Evolutionary conservation across 2,797 vertebrate species (phyloP).

Genomic region (Loris lydekkerianus): DNA sequence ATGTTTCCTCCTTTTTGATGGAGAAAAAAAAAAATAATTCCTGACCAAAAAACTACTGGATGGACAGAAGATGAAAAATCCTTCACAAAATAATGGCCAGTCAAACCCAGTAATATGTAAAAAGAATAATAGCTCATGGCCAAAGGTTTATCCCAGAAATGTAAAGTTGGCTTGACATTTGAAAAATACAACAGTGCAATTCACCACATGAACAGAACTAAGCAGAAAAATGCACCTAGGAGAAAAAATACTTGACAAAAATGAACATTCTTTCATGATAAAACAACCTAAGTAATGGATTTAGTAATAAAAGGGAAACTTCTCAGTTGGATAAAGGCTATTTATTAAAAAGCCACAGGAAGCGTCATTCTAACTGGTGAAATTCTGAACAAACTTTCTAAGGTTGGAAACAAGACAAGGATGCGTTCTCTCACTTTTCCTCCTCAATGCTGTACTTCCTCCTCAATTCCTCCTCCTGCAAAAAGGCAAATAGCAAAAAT

Average conservation of each 20-base stretch:
- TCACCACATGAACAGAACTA: not conserved
- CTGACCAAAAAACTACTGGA: not conserved
- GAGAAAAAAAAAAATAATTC: not conserved
- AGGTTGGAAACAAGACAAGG: not conserved
- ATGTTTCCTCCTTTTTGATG: not conserved
- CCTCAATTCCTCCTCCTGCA: no score
- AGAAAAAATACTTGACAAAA: constrained; percentile 47
- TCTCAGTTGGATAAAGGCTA: constrained; percentile 11
- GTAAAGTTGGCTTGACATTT: constrained; percentile 6
- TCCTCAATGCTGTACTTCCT: not conserved
- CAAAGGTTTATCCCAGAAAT: not conserved
- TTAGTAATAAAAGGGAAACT: not conserved
- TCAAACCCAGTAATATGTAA: not conserved
- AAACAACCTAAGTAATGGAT: not conserved
- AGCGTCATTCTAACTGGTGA: not conserved
- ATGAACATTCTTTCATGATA: not conserved
- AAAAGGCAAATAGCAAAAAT: not conserved
- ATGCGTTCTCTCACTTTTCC: not conserved
- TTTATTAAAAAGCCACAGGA: not conserved
- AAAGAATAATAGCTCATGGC: not conserved
- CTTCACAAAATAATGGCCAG: constrained; percentile 27
- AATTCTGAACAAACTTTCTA: not conserved
- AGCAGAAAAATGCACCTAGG: not conserved
- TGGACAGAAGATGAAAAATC: not conserved
- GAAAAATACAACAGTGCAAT: not conserved